Percentiles rank a stretch among this genome's conserved stretches.
Conservation (phyloP, 2,888 invertebrate species). For the Toxonevra muliebris region DNA sequence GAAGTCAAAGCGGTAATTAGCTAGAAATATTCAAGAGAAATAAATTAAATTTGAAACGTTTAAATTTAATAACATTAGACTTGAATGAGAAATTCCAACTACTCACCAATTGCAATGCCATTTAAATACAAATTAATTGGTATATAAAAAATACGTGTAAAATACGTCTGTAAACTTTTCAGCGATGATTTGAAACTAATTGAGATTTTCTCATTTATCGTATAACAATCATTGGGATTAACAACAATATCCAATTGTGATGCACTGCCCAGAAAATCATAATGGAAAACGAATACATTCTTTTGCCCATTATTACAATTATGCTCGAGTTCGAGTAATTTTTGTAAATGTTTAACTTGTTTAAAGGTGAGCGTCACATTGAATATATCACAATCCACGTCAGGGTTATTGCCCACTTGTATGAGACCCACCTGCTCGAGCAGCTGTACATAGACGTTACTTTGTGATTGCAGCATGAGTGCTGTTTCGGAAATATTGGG, state of each 20-base stretch:
- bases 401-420: conserved; percentile 59
- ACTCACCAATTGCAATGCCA: conserved; percentile 59
- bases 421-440: conserved; percentile 59
- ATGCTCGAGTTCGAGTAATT: conserved; percentile 45
- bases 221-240: conserved; percentile 55
- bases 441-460: conserved; percentile 59
- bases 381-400: conserved; percentile 58
- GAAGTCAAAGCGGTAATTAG: conserved; percentile 54
- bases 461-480: conserved; percentile 59
- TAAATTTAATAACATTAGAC: too few relatives aligned
- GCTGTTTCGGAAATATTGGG: conserved; percentile 50
- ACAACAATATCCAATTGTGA: conserved; percentile 51
- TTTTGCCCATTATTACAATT: conserved; percentile 5
- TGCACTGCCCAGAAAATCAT: conserved; percentile 59
- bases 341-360: conserved; percentile 49
- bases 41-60: not conserved
- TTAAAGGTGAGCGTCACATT: conserved; percentile 55
- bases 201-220: conserved; percentile 65
- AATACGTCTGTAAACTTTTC: conserved; percentile 63
- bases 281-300: conserved; percentile 46
- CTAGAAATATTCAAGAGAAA: conserved; percentile 36
- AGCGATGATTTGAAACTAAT: conserved; percentile 66
- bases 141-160: conserved; percentile 64
- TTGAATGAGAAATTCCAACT: too few relatives aligned
- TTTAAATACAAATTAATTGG: conserved; percentile 64